phyloP scores from a whole-genome alignment of 2,888 invertebrate species.

The Folsomia candida region DNA sequence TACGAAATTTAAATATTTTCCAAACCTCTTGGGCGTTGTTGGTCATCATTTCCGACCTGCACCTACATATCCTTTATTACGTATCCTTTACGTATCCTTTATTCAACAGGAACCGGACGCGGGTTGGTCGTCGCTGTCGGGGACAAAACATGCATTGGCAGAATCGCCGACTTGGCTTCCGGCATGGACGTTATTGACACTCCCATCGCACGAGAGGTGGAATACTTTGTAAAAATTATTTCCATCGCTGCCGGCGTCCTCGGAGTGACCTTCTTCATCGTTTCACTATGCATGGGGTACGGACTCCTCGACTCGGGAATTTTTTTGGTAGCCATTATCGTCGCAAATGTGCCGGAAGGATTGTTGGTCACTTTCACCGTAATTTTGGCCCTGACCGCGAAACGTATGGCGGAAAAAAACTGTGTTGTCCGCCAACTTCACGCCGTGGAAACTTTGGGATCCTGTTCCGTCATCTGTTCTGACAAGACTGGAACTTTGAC shows the following conservation, averaged over 20 bases:
- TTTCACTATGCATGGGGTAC: constrained; percentile 88
- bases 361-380: constrained; percentile 53
- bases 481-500: constrained; percentile 80
- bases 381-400: constrained; percentile 72
- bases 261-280: constrained; percentile 65
- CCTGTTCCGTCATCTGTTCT: constrained; percentile 75
- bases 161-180: constrained; percentile 68
- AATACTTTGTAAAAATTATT: constrained; percentile 62
- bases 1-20: no score
- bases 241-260: constrained; percentile 50
- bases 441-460: constrained; percentile 75
- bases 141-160: constrained; percentile 68
- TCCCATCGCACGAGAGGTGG: constrained; percentile 73
- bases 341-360: constrained; percentile 33
- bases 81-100: no score
- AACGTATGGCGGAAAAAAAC: constrained; percentile 76
- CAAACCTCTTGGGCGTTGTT: no score
- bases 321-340: constrained; percentile 29
- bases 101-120: constrained; percentile 53
- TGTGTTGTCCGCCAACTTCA: constrained; percentile 76
- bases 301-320: constrained; percentile 9
- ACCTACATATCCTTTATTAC: no score
- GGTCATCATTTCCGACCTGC: no score
- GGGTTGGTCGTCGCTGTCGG: constrained; percentile 55
- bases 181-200: constrained; percentile 67